Conservation (phyloP, 1,140 invertebrate species). For the Pogonomyrmex californicus region DNA sequence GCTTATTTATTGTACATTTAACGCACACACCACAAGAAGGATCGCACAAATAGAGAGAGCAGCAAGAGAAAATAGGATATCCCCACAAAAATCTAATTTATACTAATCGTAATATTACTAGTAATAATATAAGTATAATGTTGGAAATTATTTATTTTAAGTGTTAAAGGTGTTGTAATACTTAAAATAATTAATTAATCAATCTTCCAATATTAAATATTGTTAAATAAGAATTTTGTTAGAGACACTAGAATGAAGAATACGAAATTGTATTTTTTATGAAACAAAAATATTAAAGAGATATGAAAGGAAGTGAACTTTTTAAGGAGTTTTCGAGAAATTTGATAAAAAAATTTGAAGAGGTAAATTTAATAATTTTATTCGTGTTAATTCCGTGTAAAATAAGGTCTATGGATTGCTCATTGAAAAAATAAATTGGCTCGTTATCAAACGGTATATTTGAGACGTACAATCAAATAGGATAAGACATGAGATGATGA, state of each 20-base stretch:
- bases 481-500: neutral
- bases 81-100: too few species aligned
- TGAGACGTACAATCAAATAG: neutral
- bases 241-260: neutral
- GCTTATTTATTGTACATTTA: conserved; percentile 32
- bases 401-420: neutral
- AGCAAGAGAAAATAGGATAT: neutral
- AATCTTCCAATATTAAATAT: too few species aligned
- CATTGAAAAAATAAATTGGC: neutral
- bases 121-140: too few species aligned
- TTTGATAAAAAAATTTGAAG: neutral
- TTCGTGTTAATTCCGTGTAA: neutral
- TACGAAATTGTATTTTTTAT: neutral
- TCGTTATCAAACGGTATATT: conserved; percentile 1
- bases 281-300: neutral
- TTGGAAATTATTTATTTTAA: too few species aligned
- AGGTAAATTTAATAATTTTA: neutral
- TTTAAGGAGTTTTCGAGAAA: neutral
- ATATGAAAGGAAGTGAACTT: neutral
- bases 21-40: neutral
- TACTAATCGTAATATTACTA: too few species aligned
- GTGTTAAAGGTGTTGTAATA: too few species aligned
- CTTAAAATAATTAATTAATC: too few species aligned
- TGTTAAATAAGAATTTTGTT: neutral
- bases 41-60: neutral